phyloP scores from a whole-genome alignment of 2,888 invertebrate species.

The Watsonalla binaria region DNA sequence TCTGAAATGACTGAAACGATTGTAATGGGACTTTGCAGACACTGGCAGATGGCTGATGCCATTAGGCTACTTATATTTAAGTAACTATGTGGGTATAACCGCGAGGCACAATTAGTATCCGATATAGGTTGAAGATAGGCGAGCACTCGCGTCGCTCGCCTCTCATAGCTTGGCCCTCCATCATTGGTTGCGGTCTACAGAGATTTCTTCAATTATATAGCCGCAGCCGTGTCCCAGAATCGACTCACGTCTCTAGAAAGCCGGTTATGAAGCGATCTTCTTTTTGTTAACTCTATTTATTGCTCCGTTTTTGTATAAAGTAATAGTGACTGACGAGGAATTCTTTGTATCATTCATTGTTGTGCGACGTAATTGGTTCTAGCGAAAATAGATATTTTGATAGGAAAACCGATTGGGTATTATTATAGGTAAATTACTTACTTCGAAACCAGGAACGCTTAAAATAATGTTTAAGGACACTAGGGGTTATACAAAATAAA shows the following conservation, averaged over 20 bases:
- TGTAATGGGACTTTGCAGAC: too few relatives aligned
- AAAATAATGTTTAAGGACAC: too few relatives aligned
- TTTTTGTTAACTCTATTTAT: conserved; percentile 21
- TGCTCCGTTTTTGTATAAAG: conserved; percentile 10
- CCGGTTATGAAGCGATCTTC: conserved; percentile 30
- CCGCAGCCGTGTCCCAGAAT: conserved; percentile 37
- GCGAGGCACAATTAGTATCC: too few relatives aligned
- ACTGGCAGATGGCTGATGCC: too few relatives aligned
- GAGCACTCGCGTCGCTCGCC: conserved; percentile 4
- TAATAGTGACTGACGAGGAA: background rate
- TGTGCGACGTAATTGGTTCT: background rate
- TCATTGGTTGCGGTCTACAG: conserved; percentile 42
- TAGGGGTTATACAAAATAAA: too few relatives aligned
- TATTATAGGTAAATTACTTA: too few relatives aligned
- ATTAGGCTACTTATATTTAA: background rate
- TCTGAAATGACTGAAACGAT: too few relatives aligned
- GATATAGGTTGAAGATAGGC: background rate
- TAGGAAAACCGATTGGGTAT: background rate
- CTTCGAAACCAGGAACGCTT: too few relatives aligned
- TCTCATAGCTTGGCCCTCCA: conserved; percentile 15
- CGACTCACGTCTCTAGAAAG: conserved; percentile 46
- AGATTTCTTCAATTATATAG: conserved; percentile 61
- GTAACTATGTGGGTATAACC: background rate
- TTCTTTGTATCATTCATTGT: background rate
- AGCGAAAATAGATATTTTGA: background rate